A percentile compares a stretch with the other conserved stretches of the same genome.
phyloP scores from a whole-genome alignment of 2,888 invertebrate species.

The Ectemnius lituratus region DNA sequence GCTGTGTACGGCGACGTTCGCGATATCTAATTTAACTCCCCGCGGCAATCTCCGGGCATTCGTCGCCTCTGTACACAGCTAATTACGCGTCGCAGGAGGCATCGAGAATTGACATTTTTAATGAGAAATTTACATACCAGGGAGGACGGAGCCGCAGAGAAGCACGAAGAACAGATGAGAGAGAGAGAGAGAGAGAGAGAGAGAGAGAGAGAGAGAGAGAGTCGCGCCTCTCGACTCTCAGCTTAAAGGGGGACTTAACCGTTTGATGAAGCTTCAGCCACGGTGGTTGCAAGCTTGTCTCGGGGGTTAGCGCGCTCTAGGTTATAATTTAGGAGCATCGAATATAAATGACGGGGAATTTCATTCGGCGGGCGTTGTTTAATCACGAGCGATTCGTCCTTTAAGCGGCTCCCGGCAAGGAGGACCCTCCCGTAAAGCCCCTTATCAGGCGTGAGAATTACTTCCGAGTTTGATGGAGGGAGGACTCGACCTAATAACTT shows the following conservation, averaged over 20 bases:
- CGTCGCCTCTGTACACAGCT: slow-evolving; percentile 17
- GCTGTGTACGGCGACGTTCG: not conserved
- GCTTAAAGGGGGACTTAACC: too few relatives aligned
- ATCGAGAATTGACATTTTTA: slow-evolving; percentile 7
- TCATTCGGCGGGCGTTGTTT: slow-evolving; percentile 16
- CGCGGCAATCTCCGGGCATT: slow-evolving; percentile 13
- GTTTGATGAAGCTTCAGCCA: not conserved
- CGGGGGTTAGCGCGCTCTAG: not conserved
- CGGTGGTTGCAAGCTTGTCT: not conserved
- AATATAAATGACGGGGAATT: slow-evolving; percentile 12
- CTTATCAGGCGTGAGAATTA: slow-evolving; percentile 37
- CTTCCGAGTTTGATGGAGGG: slow-evolving; percentile 32
- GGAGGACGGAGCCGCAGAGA: not conserved
- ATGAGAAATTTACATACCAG: slow-evolving; percentile 4
- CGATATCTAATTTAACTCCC: slow-evolving; percentile 46
- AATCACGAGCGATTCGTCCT: slow-evolving; percentile 21
- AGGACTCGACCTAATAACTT: slow-evolving; percentile 55
- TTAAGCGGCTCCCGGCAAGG: not conserved
- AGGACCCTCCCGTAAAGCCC: not conserved
- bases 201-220: too few relatives aligned
- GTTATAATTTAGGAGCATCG: not conserved
- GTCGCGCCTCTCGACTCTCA: too few relatives aligned
- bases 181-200: too few relatives aligned
- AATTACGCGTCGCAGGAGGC: not conserved
- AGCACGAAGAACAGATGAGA: too few relatives aligned